Conservation (phyloP, 2,888 invertebrate species). For the Germaria angustata region DNA sequence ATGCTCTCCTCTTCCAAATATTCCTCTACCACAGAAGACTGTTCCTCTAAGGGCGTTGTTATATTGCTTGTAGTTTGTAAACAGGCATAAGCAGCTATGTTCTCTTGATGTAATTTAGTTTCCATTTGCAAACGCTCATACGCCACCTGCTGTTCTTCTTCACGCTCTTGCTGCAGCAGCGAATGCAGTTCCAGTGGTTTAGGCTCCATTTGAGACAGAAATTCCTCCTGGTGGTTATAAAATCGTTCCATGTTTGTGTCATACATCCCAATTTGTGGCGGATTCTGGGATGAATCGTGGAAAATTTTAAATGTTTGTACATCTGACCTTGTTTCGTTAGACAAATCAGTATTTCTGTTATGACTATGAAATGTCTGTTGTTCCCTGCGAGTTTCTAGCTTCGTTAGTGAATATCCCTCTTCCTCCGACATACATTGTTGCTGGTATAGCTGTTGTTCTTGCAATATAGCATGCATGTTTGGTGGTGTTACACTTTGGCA, state of each 20-base stretch:
- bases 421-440: conserved; percentile 76
- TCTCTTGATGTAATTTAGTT: conserved; percentile 52
- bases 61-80: conserved; percentile 21
- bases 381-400: conserved; percentile 77
- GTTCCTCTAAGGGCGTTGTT: background rate
- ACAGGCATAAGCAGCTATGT: conserved; percentile 45
- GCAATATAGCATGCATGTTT: conserved; percentile 73
- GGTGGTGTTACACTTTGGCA: conserved; percentile 69
- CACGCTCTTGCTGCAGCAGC: conserved; percentile 75
- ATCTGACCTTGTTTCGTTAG: conserved; percentile 16
- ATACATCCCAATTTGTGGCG: conserved; percentile 48
- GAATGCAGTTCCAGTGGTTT: conserved; percentile 74
- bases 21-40: conserved; percentile 25
- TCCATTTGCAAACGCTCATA: conserved; percentile 71
- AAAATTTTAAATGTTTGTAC: conserved; percentile 71
- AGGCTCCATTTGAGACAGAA: conserved; percentile 52
- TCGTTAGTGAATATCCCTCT: conserved; percentile 79
- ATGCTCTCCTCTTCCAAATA: conserved; percentile 22
- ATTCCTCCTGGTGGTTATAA: conserved; percentile 37
- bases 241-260: conserved; percentile 36
- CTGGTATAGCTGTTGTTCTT: conserved; percentile 77
- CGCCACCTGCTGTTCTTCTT: conserved; percentile 75
- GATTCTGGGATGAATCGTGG: conserved; percentile 45
- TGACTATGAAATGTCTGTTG: conserved; percentile 69
- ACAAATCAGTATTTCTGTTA: background rate